Evolutionary conservation across 2,113 vertebrate species (phyloP).

Genomic region (Carassius gibelio): DNA sequence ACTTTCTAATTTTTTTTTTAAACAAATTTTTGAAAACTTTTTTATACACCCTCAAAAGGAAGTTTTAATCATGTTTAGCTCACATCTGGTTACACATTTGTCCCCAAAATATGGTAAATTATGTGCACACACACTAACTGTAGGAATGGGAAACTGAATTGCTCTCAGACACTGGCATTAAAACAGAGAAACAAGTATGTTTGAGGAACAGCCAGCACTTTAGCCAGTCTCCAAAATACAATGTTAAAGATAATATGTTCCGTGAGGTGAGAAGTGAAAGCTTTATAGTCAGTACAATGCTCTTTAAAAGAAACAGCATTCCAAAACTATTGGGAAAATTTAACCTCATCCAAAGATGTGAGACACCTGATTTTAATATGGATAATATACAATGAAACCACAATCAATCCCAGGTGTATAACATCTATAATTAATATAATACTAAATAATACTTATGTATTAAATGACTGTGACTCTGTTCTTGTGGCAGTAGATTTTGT

Average conservation of each 20-base stretch:
- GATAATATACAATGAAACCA: not conserved
- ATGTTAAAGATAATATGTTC: not conserved
- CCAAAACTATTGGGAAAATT: not conserved
- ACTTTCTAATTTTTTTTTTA: not conserved
- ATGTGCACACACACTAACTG: not conserved
- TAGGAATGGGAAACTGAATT: not conserved
- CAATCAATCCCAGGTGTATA: not conserved
- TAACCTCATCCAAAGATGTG: not conserved
- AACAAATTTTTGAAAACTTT: not conserved
- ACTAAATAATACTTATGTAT: too few species aligned
- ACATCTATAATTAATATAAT: not conserved
- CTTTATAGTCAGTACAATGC: not conserved
- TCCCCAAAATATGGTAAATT: not conserved
- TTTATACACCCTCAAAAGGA: not conserved
- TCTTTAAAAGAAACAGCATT: not conserved
- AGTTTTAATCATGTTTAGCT: not conserved
- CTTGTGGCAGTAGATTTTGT: not conserved
- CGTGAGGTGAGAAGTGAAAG: conserved; percentile 24
- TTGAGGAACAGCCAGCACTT: not conserved
- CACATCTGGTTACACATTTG: not conserved
- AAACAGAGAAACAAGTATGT: not conserved
- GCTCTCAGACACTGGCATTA: not conserved
- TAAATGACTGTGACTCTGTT: too few species aligned
- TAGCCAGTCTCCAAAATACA: not conserved
- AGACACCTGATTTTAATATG: not conserved